Evolutionary conservation across 2,113 vertebrate species (phyloP), one percentile per base, ranked within the genome.

Genomic region (Brachionichthys hirsutus): DNA sequence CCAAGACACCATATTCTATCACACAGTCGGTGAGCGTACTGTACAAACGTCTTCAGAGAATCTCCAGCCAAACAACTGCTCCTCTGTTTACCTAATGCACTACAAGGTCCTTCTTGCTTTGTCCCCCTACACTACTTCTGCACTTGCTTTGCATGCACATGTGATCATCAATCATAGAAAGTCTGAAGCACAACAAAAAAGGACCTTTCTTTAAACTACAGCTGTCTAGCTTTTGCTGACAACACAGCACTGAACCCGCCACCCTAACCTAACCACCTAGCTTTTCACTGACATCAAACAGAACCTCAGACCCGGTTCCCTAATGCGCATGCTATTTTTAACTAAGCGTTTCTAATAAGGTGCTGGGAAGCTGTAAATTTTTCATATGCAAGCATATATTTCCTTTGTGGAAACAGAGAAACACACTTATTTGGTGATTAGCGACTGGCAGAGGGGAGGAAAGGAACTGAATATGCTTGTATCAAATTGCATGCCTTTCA

Each of bases 341-440:
- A 91, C 88, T 88, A 90, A 90, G 89, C 68, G 84, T 85, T 91
- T 85, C 87, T 92, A 92, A 92, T 92, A 91, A 91, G 89, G 88
- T 90, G 86, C 89, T 86, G 87, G 86, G 83, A 91, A 88, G 88
- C 85, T 85, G 87, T 91, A 86, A 75, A 92, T 92, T 89, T 93
- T 91, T 92, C 89, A 93, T 91, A 89, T 79, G 80, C 88, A 88
- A 89, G 89, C 89, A 91, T 83, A 85, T 91, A 83, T 89, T 87
- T 85, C 89, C 85, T 89, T 87, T 90, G 89, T 90, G 89, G 87
- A 92, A 91, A 92, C 90, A 92, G 85, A 87, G 87, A 90, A 93
- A 93, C 87, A 92, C 90, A 89, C 89, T 92, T 90, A 92, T 92
- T 92, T 91, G 83, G 90, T 91, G 90, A 92, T 91, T 91, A 92